A percentile compares a stretch with the other conserved stretches of the same genome.
These are phyloP conservation scores for Rhopalosiphum maidis DNA, from an alignment of 1,140 invertebrate species.

Conservation along the genomic window DNA sequence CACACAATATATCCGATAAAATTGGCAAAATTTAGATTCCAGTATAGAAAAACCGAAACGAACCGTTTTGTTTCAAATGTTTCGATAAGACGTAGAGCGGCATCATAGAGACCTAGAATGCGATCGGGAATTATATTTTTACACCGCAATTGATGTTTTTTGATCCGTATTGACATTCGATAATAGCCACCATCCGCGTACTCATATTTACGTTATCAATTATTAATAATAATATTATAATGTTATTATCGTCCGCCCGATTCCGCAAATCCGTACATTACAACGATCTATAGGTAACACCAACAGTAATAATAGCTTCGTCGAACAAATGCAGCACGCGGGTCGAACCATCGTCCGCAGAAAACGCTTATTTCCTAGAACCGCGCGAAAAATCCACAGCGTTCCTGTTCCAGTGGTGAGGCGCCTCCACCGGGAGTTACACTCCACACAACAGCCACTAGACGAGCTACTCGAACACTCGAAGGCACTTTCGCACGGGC, in stretches of 20 bases:
- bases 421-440: not conserved
- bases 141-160: not conserved
- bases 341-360: too few species aligned
- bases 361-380: not conserved
- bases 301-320: not conserved
- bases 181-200: too few species aligned
- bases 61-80: not conserved
- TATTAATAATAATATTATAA: too few species aligned
- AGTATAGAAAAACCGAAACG: not conserved
- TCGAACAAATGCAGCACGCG: not conserved
- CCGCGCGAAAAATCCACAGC: not conserved
- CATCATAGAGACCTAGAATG: not conserved
- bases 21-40: not conserved
- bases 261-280: not conserved
- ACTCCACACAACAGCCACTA: not conserved
- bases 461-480: not conserved
- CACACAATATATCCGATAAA: not conserved
- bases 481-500: too few species aligned
- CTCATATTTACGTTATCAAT: too few species aligned
- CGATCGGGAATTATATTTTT: not conserved
- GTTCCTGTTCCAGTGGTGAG: too few species aligned
- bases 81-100: not conserved
- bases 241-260: not conserved
- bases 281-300: not conserved
- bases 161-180: not conserved